Conservation (phyloP, 2,797 vertebrate species). For the Ammospiza maritima region DNA sequence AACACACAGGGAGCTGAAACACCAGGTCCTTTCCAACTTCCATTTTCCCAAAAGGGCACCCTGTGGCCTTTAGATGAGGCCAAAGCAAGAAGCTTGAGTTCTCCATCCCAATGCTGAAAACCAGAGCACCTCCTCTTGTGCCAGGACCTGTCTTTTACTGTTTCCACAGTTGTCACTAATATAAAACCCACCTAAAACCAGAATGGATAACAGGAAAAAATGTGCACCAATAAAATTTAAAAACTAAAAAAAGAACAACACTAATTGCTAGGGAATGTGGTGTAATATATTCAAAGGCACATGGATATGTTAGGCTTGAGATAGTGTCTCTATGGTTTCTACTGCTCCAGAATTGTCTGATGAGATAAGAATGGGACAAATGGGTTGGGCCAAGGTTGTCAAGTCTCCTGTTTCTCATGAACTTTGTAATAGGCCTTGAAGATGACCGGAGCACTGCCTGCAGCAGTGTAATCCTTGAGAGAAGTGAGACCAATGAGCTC, state of each 20-base stretch:
- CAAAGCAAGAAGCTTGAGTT: neutral
- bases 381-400: neutral
- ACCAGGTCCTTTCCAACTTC: neutral
- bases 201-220: neutral
- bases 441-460: neutral
- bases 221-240: neutral
- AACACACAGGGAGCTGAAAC: neutral
- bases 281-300: neutral
- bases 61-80: neutral
- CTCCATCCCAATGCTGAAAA: neutral
- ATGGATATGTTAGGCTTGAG: neutral
- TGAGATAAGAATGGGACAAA: neutral
- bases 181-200: neutral
- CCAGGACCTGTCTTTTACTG: neutral
- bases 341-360: neutral
- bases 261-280: neutral
- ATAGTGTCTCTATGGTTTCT: neutral
- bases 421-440: neutral
- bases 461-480: neutral
- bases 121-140: neutral
- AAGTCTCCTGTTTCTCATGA: neutral
- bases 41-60: neutral
- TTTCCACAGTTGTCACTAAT: neutral
- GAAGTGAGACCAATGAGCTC: neutral
- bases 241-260: neutral